Base-by-base conservation (phyloP, 2,113 vertebrate genomes). In the Hippocampus abdominalis region DNA sequence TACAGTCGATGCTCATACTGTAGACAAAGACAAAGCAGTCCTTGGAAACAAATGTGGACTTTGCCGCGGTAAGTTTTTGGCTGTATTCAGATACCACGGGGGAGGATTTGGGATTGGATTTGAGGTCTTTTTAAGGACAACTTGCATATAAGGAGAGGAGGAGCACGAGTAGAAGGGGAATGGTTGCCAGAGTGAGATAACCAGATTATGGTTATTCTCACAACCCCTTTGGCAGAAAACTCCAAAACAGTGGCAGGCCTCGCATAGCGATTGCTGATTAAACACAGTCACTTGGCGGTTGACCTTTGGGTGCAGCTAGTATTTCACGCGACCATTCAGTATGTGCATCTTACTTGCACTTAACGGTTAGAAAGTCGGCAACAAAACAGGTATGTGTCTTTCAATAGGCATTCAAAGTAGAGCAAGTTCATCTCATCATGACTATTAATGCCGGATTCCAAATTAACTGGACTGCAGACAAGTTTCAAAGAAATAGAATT, bases 71-170 rank as follows among this genome's bases (percentile, higher is more conserved):
- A 87, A 86, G 83, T 88, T 90, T 85, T 81, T 87, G 74, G 63
- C 84, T 87, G 90, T 92, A 91, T 92, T 73, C 89, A 71, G 86
- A 91, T 91, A 90, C 89, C 89, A 91, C 32, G 90, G 67, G 60
- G 70, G 42, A 56, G 53, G 65, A 76, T 71, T 72, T 48, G 66
- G 75, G 68, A 46, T 21, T 12, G 32, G 71, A 21, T 66, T 15
- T 66, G 66, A 48, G 59, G 51, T 15, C 51, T 16, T 64, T 53
- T 84, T 42, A 48, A 44, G 29, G 75, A 77, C 54, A 69, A 70
- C 69, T 80, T 79, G 63, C 42, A 64, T 51, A 84, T 72, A 80
- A 68, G 65, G 69, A 29, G 49, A 53, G 29, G 63, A 70, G 29
- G 23, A 48, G 16, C 27, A 21, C 20, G 64, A 64, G 68, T 29